These are phyloP conservation scores for Notothenia rossii DNA, from an alignment of 2,113 vertebrate species.

Conservation along the genomic window DNA sequence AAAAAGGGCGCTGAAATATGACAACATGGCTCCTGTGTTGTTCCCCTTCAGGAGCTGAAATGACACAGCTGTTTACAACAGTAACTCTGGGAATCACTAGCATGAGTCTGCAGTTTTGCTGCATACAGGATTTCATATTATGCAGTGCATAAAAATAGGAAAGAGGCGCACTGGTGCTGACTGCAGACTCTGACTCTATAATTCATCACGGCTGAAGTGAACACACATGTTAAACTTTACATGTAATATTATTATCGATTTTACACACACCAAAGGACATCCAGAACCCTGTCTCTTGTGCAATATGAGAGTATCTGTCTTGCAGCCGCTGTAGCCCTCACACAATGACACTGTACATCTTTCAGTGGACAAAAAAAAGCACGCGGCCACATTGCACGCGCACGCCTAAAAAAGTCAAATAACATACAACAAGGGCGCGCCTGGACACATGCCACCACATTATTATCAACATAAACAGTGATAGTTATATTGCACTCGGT, in stretches of 20 bases:
- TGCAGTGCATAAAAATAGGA: slow-evolving; percentile 38
- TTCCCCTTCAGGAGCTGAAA: neutral
- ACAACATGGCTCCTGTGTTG: slow-evolving; percentile 51
- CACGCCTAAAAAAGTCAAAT: slow-evolving; percentile 35
- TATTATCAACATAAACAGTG: neutral
- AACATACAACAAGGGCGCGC: neutral
- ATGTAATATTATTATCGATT: neutral
- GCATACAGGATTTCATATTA: slow-evolving; percentile 41
- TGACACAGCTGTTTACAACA: neutral
- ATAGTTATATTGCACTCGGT: neutral
- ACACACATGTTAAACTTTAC: slow-evolving; percentile 24
- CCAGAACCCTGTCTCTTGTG: neutral
- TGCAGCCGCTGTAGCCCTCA: neutral
- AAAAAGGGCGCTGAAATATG: slow-evolving; percentile 69
- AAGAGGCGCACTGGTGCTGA: slow-evolving; percentile 31
- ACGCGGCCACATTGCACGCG: neutral
- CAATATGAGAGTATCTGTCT: neutral
- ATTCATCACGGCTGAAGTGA: slow-evolving; percentile 10
- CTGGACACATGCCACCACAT: neutral
- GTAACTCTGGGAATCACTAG: neutral
- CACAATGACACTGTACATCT: neutral
- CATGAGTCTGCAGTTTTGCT: slow-evolving; percentile 74
- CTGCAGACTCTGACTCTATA: slow-evolving; percentile 55
- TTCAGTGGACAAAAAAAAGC: neutral
- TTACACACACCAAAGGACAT: neutral